A percentile compares a stretch with the other conserved stretches of the same genome.
phyloP scores from a whole-genome alignment of 2,888 invertebrate genomes.

The Nomada goodeniana region DNA sequence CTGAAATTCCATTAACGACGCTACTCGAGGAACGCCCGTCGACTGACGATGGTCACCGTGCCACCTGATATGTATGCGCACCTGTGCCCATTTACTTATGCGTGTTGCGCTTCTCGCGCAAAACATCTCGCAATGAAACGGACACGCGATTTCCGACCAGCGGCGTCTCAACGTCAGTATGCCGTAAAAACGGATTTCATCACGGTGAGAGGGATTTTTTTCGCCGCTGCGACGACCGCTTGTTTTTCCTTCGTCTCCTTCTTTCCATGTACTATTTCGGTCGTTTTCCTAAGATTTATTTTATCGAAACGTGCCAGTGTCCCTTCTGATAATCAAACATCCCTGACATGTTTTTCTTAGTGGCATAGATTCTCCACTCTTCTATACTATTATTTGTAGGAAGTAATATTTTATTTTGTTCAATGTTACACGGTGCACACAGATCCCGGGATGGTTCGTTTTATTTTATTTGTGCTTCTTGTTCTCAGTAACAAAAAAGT shows the following conservation, averaged over 20 bases:
- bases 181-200: constrained; percentile 40
- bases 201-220: constrained; percentile 14
- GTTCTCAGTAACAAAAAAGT: no score
- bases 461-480: no score
- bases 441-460: no score
- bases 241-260: constrained; percentile 16
- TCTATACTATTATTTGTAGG: no score
- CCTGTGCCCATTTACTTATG: constrained; percentile 57
- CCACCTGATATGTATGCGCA: constrained; percentile 60
- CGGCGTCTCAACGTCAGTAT: constrained; percentile 54
- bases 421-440: no score
- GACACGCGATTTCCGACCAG: constrained; percentile 65
- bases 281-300: background rate
- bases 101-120: constrained; percentile 46
- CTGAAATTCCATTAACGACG: constrained; percentile 62
- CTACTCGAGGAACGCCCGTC: constrained; percentile 49
- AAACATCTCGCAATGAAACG: constrained; percentile 47
- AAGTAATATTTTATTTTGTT: no score
- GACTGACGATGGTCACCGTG: constrained; percentile 56
- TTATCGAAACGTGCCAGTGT: no score
- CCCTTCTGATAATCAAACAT: no score
- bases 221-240: background rate
- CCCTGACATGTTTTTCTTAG: no score
- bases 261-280: background rate
- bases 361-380: no score